These are phyloP conservation scores for Pogonomyrmex californicus DNA, from an alignment of 1,140 invertebrate species.

Conservation along the genomic window DNA sequence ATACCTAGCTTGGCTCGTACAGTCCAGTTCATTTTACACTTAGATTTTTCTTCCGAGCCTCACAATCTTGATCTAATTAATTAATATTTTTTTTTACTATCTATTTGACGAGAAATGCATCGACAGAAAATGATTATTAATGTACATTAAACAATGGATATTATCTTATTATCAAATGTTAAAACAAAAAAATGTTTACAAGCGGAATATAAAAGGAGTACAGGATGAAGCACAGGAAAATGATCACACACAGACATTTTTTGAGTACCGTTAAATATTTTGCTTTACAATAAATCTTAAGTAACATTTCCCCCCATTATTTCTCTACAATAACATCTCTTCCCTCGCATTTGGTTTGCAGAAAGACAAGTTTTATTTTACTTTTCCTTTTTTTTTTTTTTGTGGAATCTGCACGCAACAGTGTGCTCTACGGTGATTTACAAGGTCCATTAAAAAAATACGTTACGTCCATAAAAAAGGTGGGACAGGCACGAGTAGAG, in stretches of 20 bases:
- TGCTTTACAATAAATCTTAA: conserved; percentile 80
- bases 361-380: conserved; percentile 30
- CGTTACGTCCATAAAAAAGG: conserved; percentile 43
- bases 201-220: conserved; percentile 8
- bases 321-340: conserved; percentile 56
- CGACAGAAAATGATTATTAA: conserved; percentile 30
- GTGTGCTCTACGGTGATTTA: conserved; percentile 35
- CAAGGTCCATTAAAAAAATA: conserved; percentile 38
- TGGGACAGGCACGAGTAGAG: conserved; percentile 24
- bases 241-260: conserved; percentile 75
- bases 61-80: background rate
- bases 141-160: conserved; percentile 13
- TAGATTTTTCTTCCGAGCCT: too few species aligned
- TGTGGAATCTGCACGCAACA: conserved; percentile 36
- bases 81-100: conserved; percentile 6
- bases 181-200: conserved; percentile 23
- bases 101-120: background rate
- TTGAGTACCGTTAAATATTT: conserved; percentile 76
- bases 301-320: conserved; percentile 68
- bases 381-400: conserved; percentile 21
- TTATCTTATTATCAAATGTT: conserved; percentile 18
- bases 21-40: too few species aligned
- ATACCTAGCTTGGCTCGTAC: too few species aligned
- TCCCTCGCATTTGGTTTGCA: conserved; percentile 47
- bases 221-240: conserved; percentile 18